These are phyloP conservation scores for Tamias sibiricus DNA, from an alignment of 2,113 vertebrate species.

Conservation along the genomic window DNA sequence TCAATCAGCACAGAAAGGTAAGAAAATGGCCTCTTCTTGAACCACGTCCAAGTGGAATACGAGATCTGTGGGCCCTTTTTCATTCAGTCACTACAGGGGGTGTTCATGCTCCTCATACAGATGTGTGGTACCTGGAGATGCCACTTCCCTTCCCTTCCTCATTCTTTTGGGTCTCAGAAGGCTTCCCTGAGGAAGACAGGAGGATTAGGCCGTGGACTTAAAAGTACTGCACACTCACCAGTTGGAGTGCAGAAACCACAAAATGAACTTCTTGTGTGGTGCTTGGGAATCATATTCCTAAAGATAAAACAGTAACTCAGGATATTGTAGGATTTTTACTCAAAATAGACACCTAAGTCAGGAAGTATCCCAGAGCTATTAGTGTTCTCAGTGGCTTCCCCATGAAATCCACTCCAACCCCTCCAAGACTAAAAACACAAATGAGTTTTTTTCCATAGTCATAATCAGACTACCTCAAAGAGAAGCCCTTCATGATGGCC, in stretches of 20 bases:
- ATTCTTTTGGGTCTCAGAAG: neutral
- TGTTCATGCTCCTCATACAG: neutral
- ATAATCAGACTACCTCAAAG: neutral
- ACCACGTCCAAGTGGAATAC: neutral
- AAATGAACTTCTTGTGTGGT: neutral
- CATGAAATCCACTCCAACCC: neutral
- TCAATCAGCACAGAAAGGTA: neutral
- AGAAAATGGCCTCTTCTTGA: neutral
- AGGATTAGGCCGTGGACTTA: neutral
- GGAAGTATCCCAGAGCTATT: neutral
- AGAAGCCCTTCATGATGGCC: neutral
- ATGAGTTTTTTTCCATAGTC: neutral
- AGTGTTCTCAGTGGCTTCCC: neutral
- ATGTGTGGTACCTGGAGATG: neutral
- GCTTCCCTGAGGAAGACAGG: neutral
- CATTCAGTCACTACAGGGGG: neutral
- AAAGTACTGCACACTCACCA: neutral
- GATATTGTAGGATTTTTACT: neutral
- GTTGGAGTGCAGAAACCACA: neutral
- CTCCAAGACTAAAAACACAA: neutral
- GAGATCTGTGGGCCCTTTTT: neutral
- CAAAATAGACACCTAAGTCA: neutral
- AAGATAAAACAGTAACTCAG: neutral
- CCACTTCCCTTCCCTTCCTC: neutral
- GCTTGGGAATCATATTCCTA: neutral